Conservation (phyloP, 2,888 invertebrate genomes). For the Melinopterus prodromus region DNA sequence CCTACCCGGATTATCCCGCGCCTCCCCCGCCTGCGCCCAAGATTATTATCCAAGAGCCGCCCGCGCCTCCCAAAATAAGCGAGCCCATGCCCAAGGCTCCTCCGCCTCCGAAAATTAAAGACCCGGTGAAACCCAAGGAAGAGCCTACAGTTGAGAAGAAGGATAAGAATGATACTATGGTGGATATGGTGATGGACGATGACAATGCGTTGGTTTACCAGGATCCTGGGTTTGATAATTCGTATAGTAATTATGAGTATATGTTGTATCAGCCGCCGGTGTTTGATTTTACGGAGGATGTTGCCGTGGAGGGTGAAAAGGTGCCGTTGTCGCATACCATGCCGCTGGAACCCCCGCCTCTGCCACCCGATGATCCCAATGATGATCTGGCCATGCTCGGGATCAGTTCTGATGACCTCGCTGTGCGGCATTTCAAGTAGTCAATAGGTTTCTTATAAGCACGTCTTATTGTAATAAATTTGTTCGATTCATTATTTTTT, state of each 20-base stretch:
- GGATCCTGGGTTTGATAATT: slow-evolving; percentile 32
- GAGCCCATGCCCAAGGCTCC: slow-evolving; percentile 49
- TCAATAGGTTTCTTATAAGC: slow-evolving; percentile 40
- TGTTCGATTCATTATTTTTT: neutral
- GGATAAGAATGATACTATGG: slow-evolving; percentile 25
- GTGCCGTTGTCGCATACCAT: slow-evolving; percentile 54
- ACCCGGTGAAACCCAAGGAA: slow-evolving; percentile 27
- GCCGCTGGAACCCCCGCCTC: slow-evolving; percentile 58
- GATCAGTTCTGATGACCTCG: slow-evolving; percentile 83
- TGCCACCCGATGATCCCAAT: slow-evolving; percentile 62
- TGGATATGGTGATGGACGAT: slow-evolving; percentile 37
- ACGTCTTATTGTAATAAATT: neutral
- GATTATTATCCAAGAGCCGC: slow-evolving; percentile 45
- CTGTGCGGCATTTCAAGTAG: slow-evolving; percentile 60
- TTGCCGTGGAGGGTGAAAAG: slow-evolving; percentile 37
- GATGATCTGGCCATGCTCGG: slow-evolving; percentile 87
- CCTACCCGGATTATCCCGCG: slow-evolving; percentile 53
- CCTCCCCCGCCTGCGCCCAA: slow-evolving; percentile 50
- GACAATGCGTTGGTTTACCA: slow-evolving; percentile 33
- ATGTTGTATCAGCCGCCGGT: slow-evolving; percentile 51
- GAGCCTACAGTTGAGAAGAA: slow-evolving; percentile 21
- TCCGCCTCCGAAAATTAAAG: slow-evolving; percentile 52
- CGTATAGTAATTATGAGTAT: slow-evolving; percentile 48
- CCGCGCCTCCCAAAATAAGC: slow-evolving; percentile 49
- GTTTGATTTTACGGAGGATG: slow-evolving; percentile 52